Conservation (phyloP, 37 sponge, comb jelly and placozoan species). For the Aplysina aerophoba region DNA sequence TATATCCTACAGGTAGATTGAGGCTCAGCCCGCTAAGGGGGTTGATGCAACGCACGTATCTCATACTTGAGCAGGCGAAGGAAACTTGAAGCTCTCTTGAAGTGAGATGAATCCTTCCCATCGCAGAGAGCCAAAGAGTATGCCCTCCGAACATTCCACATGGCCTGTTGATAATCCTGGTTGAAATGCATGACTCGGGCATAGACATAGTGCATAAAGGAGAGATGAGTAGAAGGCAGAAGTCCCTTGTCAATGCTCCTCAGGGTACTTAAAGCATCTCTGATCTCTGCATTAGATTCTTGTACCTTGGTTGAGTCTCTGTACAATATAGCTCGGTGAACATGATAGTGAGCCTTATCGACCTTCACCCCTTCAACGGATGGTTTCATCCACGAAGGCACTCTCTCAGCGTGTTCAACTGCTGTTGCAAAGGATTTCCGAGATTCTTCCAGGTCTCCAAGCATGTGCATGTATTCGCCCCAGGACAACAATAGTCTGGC, state of each 20-base stretch:
- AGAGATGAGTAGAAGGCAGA: not conserved
- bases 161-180: not conserved
- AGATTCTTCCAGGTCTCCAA: conserved; percentile 22
- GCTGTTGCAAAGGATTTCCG: not conserved
- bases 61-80: too few species aligned
- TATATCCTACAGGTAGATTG: too few species aligned
- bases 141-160: not conserved
- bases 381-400: conserved; percentile 12
- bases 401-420: conserved; percentile 4
- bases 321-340: not conserved
- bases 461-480: conserved; percentile 22
- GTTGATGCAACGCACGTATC: too few species aligned
- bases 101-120: too few species aligned
- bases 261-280: conserved; percentile 3
- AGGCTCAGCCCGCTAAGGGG: too few species aligned
- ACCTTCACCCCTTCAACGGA: conserved; percentile 8
- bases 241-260: not conserved
- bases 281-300: not conserved
- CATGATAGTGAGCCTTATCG: conserved; percentile 6
- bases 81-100: too few species aligned
- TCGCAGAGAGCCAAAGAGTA: too few species aligned
- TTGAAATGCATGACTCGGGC: not conserved
- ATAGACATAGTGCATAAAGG: not conserved
- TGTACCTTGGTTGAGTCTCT: not conserved
- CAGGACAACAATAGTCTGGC: not conserved